Percentiles rank a stretch among this genome's conserved stretches.
Evolutionary conservation across 2,888 invertebrate species (phyloP).

Genomic region (Drosophila histrio): DNA sequence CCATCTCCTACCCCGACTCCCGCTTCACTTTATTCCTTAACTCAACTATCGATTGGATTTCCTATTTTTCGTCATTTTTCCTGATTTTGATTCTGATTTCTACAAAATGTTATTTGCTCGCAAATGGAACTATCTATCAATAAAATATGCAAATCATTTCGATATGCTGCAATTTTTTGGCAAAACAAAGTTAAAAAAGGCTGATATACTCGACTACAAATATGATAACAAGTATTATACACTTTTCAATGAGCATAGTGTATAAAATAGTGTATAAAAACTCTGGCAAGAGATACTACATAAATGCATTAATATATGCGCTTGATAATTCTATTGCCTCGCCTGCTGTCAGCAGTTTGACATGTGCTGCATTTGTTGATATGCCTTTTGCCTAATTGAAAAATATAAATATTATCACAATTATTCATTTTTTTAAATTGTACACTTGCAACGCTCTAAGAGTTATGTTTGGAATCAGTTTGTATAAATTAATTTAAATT

Average conservation of each 20-base stretch:
- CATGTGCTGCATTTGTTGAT: constrained; percentile 1
- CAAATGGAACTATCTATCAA: constrained; percentile 21
- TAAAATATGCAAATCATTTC: constrained; percentile 51
- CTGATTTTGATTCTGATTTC: constrained; percentile 13
- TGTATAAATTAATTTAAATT: background rate
- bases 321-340: constrained; percentile 1
- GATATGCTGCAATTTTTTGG: constrained; percentile 7
- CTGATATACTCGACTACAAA: background rate
- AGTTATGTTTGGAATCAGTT: background rate
- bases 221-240: background rate
- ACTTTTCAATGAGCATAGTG: background rate
- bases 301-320: constrained; percentile 5
- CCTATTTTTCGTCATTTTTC: constrained; percentile 7
- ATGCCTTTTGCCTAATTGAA: background rate
- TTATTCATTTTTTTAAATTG: background rate
- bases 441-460: background rate
- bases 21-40: background rate
- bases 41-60: constrained; percentile 42
- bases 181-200: background rate
- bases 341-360: background rate
- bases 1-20: background rate
- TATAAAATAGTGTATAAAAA: background rate
- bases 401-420: background rate
- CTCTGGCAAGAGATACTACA: background rate
- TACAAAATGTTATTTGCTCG: constrained; percentile 15